phyloP scores from a whole-genome alignment of 1,140 invertebrate genomes.

The Cyrtorhinus lividipennis region DNA sequence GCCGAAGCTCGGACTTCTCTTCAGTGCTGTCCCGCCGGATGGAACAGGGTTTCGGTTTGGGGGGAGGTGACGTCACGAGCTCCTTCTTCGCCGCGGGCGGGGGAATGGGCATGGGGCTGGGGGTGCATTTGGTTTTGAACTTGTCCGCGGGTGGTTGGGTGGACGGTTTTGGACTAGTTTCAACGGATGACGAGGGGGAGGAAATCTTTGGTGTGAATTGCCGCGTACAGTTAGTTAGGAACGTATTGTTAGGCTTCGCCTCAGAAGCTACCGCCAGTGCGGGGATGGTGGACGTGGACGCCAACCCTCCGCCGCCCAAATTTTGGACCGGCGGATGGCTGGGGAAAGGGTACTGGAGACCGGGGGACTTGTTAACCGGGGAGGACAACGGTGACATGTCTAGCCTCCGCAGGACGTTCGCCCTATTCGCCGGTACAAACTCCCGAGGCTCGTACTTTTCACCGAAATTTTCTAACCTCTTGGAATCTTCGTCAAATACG shows the following conservation, averaged over 20 bases:
- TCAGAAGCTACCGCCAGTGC: constrained; percentile 15
- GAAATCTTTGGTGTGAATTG: constrained; percentile 23
- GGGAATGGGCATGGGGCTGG: neutral
- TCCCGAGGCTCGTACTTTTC: constrained; percentile 70
- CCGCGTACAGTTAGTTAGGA: constrained; percentile 20
- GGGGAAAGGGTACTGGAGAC: constrained; percentile 67
- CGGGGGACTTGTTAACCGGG: constrained; percentile 27
- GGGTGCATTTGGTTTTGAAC: constrained; percentile 8
- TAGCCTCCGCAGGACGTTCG: constrained; percentile 22
- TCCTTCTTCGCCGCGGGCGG: constrained; percentile 9
- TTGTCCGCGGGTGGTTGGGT: constrained; percentile 8
- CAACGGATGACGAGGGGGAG: constrained; percentile 15
- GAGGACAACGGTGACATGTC: constrained; percentile 24
- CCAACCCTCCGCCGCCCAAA: constrained; percentile 21
- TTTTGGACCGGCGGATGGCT: constrained; percentile 44
- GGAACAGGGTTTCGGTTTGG: constrained; percentile 20
- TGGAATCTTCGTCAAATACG: constrained; percentile 90
- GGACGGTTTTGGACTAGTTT: constrained; percentile 17
- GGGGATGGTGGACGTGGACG: constrained; percentile 20
- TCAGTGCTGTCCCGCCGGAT: constrained; percentile 21
- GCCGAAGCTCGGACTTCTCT: constrained; percentile 19
- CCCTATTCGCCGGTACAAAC: constrained; percentile 29
- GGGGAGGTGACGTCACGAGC: neutral
- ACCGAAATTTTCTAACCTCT: constrained; percentile 75
- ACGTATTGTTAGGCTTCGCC: constrained; percentile 20